A percentile compares a stretch with the other conserved stretches of the same genome.
Conservation (phyloP, 2,888 invertebrate species). For the Escarpia spicata region DNA sequence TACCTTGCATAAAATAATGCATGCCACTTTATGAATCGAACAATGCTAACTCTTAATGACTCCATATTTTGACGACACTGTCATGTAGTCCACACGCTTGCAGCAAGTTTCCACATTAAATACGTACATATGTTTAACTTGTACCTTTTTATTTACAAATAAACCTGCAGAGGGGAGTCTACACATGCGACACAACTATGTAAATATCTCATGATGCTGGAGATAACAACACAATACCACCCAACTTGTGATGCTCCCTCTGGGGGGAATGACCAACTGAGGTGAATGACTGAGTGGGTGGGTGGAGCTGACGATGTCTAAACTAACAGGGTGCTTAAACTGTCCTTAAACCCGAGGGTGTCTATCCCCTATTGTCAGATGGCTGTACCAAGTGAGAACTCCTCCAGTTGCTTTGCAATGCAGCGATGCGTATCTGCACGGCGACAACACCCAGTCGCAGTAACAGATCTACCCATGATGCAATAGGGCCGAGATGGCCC, state of each 20-base stretch:
- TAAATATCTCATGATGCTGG: background rate
- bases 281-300: no score
- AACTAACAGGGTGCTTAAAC: background rate
- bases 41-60: background rate
- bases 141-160: background rate
- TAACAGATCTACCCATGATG: conserved; percentile 6
- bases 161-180: background rate
- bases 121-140: background rate
- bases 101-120: background rate
- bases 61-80: background rate
- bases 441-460: background rate
- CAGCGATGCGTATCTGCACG: background rate
- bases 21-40: background rate
- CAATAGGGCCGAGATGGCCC: background rate
- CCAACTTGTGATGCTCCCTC: background rate
- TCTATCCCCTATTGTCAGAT: background rate
- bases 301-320: background rate
- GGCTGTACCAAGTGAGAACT: background rate
- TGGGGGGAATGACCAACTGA: background rate
- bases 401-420: background rate
- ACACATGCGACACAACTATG: background rate
- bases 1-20: background rate
- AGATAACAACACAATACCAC: background rate
- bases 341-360: background rate
- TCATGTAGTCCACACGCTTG: background rate